Base-by-base conservation (phyloP, 2,888 invertebrate species). In the Atethmia centrago region DNA sequence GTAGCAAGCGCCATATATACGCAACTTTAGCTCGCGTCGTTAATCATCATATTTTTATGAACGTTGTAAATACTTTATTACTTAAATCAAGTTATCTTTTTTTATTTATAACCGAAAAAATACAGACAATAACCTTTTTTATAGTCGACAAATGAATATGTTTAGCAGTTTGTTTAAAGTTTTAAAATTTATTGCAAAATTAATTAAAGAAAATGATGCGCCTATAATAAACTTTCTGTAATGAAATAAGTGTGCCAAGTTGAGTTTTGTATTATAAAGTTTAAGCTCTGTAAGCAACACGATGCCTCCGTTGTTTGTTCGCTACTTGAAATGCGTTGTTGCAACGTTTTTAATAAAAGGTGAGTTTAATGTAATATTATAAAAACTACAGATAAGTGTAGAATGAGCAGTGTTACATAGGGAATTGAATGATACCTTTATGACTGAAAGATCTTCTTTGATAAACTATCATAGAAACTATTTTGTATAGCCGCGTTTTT, bases 11-110 rank as follows among this genome's bases (percentile, higher is more conserved):
- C 76, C 83, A 79, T 79, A 83, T 78, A 84, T 77, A 80, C 88
- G 85, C 86, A 93, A 93, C 92, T 93, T 93, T 88, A 84, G 85
- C 88, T 88, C 93, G 91, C 90, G 88, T 87, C 93, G 91, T 93
- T 93, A 93, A 94, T 82, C 89, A 88, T 36, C 88, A 88, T 58
- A 73, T 59, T 91, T 95, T 94, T 93, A 94, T 89, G 90, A 88
- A 91, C 88, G 90, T 85, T 88, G 87, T 93, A 93, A 94, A 94
- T 90, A 88, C 66, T 88, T 88, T 84, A 85, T 82, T 77, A 76
- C 80, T 58, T 19, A 69, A 79, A 83, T 69, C 56, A 47, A 55
- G 10, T 79, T 61, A 25, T 42, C 1, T 36, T 51, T 64, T 67
- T 66, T 65, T 42, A 47, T 56, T n/a, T 58, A 58, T 0, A 51